Conservation (phyloP, 2,113 vertebrate genomes). For the Pseudonaja textilis region DNA sequence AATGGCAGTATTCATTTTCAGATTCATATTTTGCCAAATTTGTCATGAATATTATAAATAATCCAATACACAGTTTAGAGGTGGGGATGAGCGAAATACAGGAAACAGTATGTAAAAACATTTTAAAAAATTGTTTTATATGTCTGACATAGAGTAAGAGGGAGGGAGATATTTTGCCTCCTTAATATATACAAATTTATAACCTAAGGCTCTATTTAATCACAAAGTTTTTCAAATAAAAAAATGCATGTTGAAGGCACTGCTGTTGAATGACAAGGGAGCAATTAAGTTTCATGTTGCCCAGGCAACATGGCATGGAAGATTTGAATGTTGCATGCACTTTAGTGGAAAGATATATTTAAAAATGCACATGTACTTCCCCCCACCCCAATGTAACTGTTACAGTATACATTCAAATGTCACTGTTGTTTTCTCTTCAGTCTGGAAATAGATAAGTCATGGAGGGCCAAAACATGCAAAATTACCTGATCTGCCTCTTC, state of each 20-base stretch:
- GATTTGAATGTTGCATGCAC: neutral
- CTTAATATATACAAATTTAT: neutral
- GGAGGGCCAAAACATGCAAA: neutral
- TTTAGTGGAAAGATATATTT: neutral
- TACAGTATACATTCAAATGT: neutral
- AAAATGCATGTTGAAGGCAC: neutral
- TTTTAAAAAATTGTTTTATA: neutral
- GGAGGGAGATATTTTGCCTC: neutral
- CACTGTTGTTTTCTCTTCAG: neutral
- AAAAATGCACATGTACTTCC: conserved; percentile 7
- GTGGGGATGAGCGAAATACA: neutral
- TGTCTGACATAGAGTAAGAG: neutral
- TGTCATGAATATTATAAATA: neutral
- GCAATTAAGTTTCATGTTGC: conserved; percentile 27
- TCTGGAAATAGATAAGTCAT: neutral
- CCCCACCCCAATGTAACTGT: neutral
- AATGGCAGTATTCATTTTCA: neutral
- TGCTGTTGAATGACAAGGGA: neutral
- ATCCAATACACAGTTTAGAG: neutral
- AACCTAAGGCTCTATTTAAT: neutral
- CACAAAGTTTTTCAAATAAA: neutral
- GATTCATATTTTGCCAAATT: neutral
- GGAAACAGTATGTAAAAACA: neutral
- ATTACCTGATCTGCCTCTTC: neutral
- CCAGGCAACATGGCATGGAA: conserved; percentile 26